phyloP scores from a whole-genome alignment of 2,113 vertebrate species.

The Rhizomys pruinosus region DNA sequence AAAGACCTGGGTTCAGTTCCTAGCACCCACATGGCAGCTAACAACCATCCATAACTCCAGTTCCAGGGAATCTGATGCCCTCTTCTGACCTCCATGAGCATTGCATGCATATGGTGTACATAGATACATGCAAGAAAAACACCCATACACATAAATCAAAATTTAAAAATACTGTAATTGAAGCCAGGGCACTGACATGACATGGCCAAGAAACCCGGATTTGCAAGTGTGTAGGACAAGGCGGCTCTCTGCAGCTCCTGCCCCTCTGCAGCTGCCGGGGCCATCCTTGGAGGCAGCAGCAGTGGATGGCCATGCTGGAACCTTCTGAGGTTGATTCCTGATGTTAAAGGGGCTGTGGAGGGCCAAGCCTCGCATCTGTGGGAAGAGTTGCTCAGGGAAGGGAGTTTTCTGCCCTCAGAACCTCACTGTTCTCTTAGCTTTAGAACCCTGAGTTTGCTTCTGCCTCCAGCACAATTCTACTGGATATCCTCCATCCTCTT shows the following conservation, averaged over 20 bases:
- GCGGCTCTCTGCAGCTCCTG: not conserved
- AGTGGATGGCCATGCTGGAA: rapidly evolving
- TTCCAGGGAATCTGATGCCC: too few species aligned
- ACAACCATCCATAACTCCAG: too few species aligned
- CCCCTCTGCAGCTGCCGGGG: not conserved
- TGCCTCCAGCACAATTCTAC: not conserved
- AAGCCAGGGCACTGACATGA: not conserved
- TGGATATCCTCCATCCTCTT: not conserved
- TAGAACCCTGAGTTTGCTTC: not conserved
- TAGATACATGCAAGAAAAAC: too few species aligned
- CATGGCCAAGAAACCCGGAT: not conserved
- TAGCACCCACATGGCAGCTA: too few species aligned
- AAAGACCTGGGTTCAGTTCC: too few species aligned
- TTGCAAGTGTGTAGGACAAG: not conserved
- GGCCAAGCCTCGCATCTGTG: not conserved
- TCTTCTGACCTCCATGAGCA: too few species aligned
- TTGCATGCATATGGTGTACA: too few species aligned
- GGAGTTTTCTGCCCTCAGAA: too few species aligned
- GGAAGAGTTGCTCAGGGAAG: too few species aligned
- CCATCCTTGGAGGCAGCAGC: not conserved
- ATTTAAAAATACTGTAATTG: not conserved
- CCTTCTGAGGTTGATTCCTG: not conserved
- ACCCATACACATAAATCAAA: too few species aligned
- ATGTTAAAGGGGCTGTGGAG: not conserved
- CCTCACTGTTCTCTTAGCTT: not conserved